Evolutionary conservation across 2,797 vertebrate genomes (phyloP).

Genomic region (Diglossa cyanea): DNA sequence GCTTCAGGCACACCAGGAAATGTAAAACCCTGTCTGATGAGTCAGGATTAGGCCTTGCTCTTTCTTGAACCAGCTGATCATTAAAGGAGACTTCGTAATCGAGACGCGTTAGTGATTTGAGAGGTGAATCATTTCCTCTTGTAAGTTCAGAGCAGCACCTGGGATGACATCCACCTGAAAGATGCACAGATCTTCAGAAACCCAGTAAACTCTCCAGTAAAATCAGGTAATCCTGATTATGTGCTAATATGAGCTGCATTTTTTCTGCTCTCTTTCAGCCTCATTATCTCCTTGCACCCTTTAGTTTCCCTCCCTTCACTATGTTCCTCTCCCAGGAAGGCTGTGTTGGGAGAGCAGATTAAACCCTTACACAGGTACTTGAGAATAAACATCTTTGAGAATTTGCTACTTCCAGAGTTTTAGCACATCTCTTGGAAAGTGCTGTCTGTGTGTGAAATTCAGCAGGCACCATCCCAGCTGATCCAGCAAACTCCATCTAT

Average conservation of each 20-base stretch:
- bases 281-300: neutral
- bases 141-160: neutral
- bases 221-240: neutral
- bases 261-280: neutral
- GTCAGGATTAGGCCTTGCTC: neutral
- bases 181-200: neutral
- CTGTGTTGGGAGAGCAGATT: neutral
- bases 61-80: neutral
- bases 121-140: neutral
- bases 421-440: neutral
- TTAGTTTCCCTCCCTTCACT: neutral
- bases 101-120: rapidly evolving
- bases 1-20: neutral
- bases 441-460: neutral
- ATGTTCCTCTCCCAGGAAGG: neutral
- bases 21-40: neutral
- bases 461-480: neutral
- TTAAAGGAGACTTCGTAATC: neutral
- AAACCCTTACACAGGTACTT: neutral
- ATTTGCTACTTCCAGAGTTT: neutral
- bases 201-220: neutral
- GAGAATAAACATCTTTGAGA: neutral
- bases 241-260: neutral
- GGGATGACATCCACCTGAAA: neutral
- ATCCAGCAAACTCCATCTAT: neutral